Evolutionary conservation across 2,113 vertebrate genomes (phyloP), one percentile per base, ranked within the genome.

Genomic region (Gavia stellata): DNA sequence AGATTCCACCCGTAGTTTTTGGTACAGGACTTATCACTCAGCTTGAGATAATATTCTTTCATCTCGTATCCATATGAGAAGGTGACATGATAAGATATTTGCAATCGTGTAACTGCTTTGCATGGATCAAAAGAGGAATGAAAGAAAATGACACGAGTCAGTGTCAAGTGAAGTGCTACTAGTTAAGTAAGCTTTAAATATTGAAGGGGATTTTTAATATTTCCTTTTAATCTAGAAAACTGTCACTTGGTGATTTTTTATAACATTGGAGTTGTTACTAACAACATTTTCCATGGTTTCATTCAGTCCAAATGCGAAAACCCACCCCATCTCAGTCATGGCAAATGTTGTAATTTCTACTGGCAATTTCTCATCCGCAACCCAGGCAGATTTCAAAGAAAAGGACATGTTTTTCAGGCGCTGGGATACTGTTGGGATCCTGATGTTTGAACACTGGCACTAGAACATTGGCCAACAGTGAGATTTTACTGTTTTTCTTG

Each of bases 161-260:
- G 95, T 97, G 97, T 97, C 97, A 98, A 97, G 95, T 95, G 85
- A 97, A 98, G 96, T 98, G 97, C 97, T 98, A 95, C 96, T 96
- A 96, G 98, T 98, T 98, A 98, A 98, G 97, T 93, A 98, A 98
- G 97, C 97, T 98, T 98, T 98, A 98, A 98, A 98, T 98, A 98
- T 98, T 98, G 97, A 98, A 98, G 97, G 96, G 92, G 94, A 97
- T 96, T 97, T 97, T 98, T 97, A 98, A 98, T 98, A 98, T 98
- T 98, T 98, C 98, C 97, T 98, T 98, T 98, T 98, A 97, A 98
- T 98, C 98, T 98, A 33, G 2, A 98, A 98, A 98, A 96, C 97
- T 98, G 97, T 97, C 97, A 97, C 96, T 98, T 45, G 93, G 93
- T 92, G 96, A 92, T 96, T 97, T 95, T 95, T 97, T 92, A 92